Evolutionary conservation across 2,797 vertebrate species (phyloP), one percentile per base, ranked within the genome.

Genomic region (Pangasius larnaudii): DNA sequence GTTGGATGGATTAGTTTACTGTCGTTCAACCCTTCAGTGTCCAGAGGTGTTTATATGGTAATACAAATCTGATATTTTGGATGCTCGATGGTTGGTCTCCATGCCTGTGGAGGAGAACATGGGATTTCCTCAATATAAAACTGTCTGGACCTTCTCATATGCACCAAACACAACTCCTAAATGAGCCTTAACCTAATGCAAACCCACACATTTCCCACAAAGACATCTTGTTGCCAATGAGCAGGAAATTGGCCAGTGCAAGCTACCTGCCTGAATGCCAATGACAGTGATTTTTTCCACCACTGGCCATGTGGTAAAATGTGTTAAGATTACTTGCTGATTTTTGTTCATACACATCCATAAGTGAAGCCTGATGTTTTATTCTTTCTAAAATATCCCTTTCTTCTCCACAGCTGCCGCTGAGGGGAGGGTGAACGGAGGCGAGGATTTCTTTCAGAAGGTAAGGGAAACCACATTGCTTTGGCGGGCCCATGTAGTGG

Each of bases 371-470:
- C 91, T 88, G 91, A 89, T 91, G 91, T 90, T 89, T 67, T 61
- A 39, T 80, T 77, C 86, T 81, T 77, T 84, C 85, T 89, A 65
- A 90, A 86, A 86, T 91, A 85, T 89, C 81, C 85, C 83, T 53
- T 92, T 91, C 83, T 91, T 89, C 85, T 96, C 95, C 91, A 87
- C 95, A 98, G 97, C 97, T 95, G 97, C 97, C 91, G 96, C 96
- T 46, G 97, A 98, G 92, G 97, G 97, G 93, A 97, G 96, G 94
- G 96, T 96, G 86, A 97, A 96, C 92, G 97, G 97, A 90, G 97
- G 97, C 87, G 97, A 97, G 94, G 97, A 97, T 94, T 98, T 98
- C 95, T 98, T 98, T 94, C 97, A 97, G 88, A 97, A 97, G 97
- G 97, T 98, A 96, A 96, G 90, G 75, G 58, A 91, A 91, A 89